phyloP scores from a whole-genome alignment of 2,113 vertebrate genomes.

The Pseudorhombus dupliciocellatus region DNA sequence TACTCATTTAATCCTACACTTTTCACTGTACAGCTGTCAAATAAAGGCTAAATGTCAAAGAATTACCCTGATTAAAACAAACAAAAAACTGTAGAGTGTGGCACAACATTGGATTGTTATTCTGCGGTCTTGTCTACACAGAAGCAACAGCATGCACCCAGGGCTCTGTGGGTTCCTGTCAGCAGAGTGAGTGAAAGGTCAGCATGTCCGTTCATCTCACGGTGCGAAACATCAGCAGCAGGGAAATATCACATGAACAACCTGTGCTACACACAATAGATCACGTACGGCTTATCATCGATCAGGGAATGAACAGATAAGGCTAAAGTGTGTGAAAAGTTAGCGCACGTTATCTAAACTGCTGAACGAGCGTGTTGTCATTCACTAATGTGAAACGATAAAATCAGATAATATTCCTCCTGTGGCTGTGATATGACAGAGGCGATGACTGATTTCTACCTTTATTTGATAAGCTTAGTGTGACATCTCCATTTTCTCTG shows the following conservation, averaged over 20 bases:
- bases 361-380: neutral
- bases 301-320: constrained; percentile 33
- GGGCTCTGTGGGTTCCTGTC: constrained; percentile 53
- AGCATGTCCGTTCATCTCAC: constrained; percentile 72
- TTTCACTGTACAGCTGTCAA: neutral
- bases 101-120: constrained; percentile 15
- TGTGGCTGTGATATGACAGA: constrained; percentile 11
- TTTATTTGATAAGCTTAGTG: constrained; percentile 49
- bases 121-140: constrained; percentile 48
- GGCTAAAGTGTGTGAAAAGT: constrained; percentile 17
- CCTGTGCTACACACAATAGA: constrained; percentile 24
- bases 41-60: neutral
- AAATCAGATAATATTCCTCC: constrained; percentile 23
- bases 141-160: constrained; percentile 53
- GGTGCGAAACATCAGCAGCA: constrained; percentile 59
- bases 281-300: constrained; percentile 43
- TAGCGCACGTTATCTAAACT: constrained; percentile 11
- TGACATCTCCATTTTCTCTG: constrained; percentile 44
- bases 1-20: neutral
- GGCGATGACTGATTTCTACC: constrained; percentile 16
- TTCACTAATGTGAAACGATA: constrained; percentile 1
- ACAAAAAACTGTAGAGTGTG: constrained; percentile 1
- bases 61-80: neutral
- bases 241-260: constrained; percentile 53
- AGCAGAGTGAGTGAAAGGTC: constrained; percentile 77